Evolutionary conservation across 2,113 vertebrate genomes (phyloP), one percentile per base, ranked within the genome.

Genomic region (Chrysochloris asiatica): DNA sequence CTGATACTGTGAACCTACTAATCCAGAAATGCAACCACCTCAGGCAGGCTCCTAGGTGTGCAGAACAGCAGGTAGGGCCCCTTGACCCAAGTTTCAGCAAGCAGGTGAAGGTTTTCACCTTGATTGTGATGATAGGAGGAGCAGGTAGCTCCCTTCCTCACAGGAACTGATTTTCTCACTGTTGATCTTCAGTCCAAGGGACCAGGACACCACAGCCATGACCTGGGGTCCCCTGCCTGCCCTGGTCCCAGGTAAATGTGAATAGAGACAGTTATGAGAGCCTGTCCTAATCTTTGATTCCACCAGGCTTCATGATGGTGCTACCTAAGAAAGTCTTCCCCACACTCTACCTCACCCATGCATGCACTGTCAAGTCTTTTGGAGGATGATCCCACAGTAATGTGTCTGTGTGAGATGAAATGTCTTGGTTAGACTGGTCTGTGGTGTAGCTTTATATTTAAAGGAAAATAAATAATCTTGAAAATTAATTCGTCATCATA

Each of bases 361-460:
- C 86, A 38, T 75, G 93, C 93, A 83, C 16, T 73, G 69, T 89
- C 95, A 90, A 22, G 73, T 28, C 19, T 77, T 30, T 48, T 54
- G 94, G 48, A 95, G 92, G n/a, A n/a, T n/a, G n/a, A n/a, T n/a
- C n/a, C n/a, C n/a, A n/a, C n/a, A n/a, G n/a, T n/a, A n/a, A 93
- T 67, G 45, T 89, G 80, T 67, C 59, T 72, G 83, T 89, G 90
- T 94, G 95, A 96, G 91, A 92, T 78, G 28, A 78, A 88, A 59
- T 92, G 86, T 97, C 96, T 91, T 93, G 93, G 94, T 93, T 96
- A 93, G 97, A 89, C 95, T 94, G 85, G 88, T 96, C 97, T 95
- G 95, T 97, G 96, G 96, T 91, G 96, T 97, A 95, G 96, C 96
- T 97, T 97, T 98, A 97, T 98, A 98, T 98, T 98, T 98, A 97